These are phyloP conservation scores for Homarus gammarus DNA, from an alignment of 2,888 invertebrate species.

Conservation along the genomic window DNA sequence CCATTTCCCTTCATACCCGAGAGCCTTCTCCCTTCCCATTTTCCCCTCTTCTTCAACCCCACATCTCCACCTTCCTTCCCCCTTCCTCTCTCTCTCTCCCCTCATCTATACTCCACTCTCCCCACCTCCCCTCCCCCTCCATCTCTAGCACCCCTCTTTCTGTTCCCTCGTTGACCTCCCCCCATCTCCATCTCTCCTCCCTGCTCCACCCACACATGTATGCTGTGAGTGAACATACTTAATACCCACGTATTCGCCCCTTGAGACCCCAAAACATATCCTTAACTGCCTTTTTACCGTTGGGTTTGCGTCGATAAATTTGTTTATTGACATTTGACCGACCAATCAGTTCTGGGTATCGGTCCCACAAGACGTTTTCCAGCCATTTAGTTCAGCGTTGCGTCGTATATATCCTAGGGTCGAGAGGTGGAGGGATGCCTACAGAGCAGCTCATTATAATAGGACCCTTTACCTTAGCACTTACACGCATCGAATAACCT, in stretches of 20 bases:
- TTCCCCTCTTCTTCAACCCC: neutral
- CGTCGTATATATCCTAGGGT: neutral
- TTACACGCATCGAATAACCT: too few relatives aligned
- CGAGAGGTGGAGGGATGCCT: neutral
- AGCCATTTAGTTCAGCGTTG: neutral
- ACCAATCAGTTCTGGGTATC: neutral
- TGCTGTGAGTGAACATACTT: neutral
- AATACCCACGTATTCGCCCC: neutral
- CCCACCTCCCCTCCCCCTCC: too few relatives aligned
- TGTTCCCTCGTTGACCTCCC: too few relatives aligned
- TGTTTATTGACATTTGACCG: neutral
- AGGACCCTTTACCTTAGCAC: too few relatives aligned
- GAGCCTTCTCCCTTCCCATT: neutral
- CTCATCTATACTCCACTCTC: too few relatives aligned
- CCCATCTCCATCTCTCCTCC: too few relatives aligned
- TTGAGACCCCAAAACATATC: neutral
- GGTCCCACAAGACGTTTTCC: neutral
- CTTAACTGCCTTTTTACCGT: neutral
- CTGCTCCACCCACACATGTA: too few relatives aligned
- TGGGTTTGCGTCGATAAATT: neutral
- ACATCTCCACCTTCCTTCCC: neutral
- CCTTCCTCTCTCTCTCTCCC: neutral
- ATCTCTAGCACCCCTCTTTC: too few relatives aligned
- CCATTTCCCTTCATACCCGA: too few relatives aligned
- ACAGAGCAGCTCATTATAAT: conserved; percentile 16